Base-by-base conservation (phyloP, 2,888 invertebrate species). In the Tetrapedia diversipes region DNA sequence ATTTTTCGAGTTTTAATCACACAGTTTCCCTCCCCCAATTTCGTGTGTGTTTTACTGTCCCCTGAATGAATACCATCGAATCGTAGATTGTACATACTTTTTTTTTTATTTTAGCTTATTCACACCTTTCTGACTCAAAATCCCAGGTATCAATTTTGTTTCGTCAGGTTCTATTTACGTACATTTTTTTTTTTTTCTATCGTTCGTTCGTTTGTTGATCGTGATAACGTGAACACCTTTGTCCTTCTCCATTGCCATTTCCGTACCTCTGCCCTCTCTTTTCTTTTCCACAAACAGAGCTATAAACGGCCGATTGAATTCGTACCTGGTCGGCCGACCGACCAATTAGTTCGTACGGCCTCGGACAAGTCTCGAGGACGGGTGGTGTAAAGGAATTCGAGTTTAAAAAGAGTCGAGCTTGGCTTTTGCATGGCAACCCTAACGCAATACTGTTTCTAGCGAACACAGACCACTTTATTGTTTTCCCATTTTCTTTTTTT, bases 351-450 rank as follows among this genome's bases (percentile, higher is more conserved):
- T 70, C 70, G 65, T 56, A 56, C 71, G 73, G 74, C 56, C 59
- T 60, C 47, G 57, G 56, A n/a, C 41, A 67, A 56, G 43, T 49
- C 34, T 68, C 56, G 74, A 57, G 22, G 39, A 43, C 11, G 37
- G 59, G 61, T 49, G 43, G 41, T 59, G 60, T 34, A 54, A 47
- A 47, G 37, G 68, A 65, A 75, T 61, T 77, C 76, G 60, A 75
- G 59, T 56, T 34, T n/a, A 29, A 19, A 65, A 65, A 43, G 60
- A 65, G 45, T 64, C 37, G 34, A 77, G 54, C 47, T 45, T 34
- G 19, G 43, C 41, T 34, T 34, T 51, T 32, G 77, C 71, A 69
- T 61, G 67, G 71, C 71, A 59, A 84, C 56, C 75, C 73, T 78
- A 76, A 77, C 72, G n/a, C n/a, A 32, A 73, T 49, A 19, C 57